These are phyloP conservation scores for Rhabditophanes sp. DNA, from an alignment of 2,888 invertebrate species.

Conservation along the genomic window DNA sequence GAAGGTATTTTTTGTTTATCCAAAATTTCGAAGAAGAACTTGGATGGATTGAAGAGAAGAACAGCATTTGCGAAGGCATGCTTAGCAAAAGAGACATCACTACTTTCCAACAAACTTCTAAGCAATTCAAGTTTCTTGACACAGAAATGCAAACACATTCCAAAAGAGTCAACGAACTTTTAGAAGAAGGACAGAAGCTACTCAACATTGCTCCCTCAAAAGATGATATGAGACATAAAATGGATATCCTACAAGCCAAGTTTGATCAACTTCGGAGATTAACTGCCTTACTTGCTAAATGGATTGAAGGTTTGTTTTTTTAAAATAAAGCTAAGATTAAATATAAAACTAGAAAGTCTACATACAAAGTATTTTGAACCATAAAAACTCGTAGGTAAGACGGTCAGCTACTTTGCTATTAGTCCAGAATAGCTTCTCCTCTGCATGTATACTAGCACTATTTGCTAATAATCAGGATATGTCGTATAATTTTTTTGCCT, in stretches of 20 bases:
- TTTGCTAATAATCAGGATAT: no score
- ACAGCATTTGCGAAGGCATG: slow-evolving; percentile 70
- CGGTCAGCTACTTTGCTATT: no score
- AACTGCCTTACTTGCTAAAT: slow-evolving; percentile 59
- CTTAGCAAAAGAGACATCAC: slow-evolving; percentile 79
- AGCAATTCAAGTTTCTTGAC: slow-evolving; percentile 65
- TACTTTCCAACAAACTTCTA: slow-evolving; percentile 70
- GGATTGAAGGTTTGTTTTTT: no score
- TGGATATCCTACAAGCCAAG: slow-evolving; percentile 8
- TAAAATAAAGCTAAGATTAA: no score
- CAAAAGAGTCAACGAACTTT: slow-evolving; percentile 46
- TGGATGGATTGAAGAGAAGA: slow-evolving; percentile 85
- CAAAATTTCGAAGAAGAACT: slow-evolving; percentile 96
- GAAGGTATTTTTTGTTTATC: slow-evolving; percentile 54
- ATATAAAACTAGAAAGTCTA: no score
- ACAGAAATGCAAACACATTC: slow-evolving; percentile 64
- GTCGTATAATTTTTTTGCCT: no score
- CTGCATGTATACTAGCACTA: no score
- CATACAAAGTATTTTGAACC: no score
- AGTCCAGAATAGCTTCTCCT: no score
- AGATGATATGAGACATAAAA: slow-evolving; percentile 12
- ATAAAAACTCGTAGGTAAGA: no score
- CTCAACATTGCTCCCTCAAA: slow-evolving; percentile 14
- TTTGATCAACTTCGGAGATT: slow-evolving; percentile 77
- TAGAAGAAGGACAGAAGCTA: slow-evolving; percentile 32